Conservation (phyloP, 1,140 invertebrate species). For the Scaptomyza montana region DNA sequence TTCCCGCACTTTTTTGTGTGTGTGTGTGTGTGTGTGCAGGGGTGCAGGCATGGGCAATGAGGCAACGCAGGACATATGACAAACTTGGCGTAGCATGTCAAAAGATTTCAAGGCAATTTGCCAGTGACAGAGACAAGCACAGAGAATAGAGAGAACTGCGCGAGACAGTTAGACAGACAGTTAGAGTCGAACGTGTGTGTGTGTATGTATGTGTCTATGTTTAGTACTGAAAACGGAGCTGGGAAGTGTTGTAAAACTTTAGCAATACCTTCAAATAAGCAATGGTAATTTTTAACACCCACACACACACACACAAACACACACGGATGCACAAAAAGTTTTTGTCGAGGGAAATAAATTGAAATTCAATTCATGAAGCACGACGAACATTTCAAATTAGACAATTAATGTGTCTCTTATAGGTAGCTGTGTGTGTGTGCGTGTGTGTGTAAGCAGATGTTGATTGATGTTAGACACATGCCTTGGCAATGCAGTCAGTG, state of each 20-base stretch:
- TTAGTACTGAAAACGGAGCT: slow-evolving; percentile 16
- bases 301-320: slow-evolving; percentile 1
- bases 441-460: slow-evolving; percentile 10
- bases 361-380: slow-evolving; percentile 40
- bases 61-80: slow-evolving; percentile 74
- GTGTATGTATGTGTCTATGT: slow-evolving; percentile 26
- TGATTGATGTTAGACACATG: slow-evolving; percentile 7
- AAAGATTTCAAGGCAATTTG: slow-evolving; percentile 80
- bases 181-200: not conserved
- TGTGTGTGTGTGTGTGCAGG: too few relatives aligned
- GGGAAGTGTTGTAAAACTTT: slow-evolving; percentile 35
- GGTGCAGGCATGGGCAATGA: slow-evolving; percentile 23
- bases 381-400: slow-evolving; percentile 41
- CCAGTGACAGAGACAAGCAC: slow-evolving; percentile 31
- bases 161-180: slow-evolving; percentile 17
- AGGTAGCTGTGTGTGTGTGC: not conserved
- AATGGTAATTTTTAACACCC: slow-evolving; percentile 45
- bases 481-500: not conserved
- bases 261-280: slow-evolving; percentile 34
- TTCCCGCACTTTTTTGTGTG: slow-evolving; percentile 36
- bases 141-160: not conserved
- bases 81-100: slow-evolving; percentile 78
- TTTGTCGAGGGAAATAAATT: slow-evolving; percentile 34
- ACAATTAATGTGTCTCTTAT: slow-evolving; percentile 36
- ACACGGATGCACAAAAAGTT: slow-evolving; percentile 27